Evolutionary conservation across 2,797 vertebrate genomes (phyloP), one percentile per base, ranked within the genome.

Genomic region (Synanceia verrucosa): DNA sequence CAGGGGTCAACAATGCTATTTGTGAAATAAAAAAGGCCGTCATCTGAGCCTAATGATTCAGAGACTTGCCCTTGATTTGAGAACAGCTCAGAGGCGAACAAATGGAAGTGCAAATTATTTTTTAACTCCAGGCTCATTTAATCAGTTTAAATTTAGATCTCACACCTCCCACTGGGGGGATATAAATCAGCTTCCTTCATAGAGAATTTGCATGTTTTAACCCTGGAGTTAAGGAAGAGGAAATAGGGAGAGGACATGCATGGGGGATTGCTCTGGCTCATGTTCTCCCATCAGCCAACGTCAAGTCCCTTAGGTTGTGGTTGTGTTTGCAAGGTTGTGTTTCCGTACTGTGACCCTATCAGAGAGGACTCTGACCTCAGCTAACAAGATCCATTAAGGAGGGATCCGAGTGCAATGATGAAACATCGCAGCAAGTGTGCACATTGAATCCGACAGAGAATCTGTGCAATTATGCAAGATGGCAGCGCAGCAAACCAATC

Each of bases 111-210:
- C 82, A 89, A 90, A 90, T 84, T 64, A 85, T 86, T 87, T 84
- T 84, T 73, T 86, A 83, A 89, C 91, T 90, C 76, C 31, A 76
- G 89, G 91, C 89, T 78, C 70, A 62, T 91, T 89, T 89, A 85
- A 92, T 93, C 82, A 88, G 88, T 90, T 92, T 82, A 86, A 86
- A 91, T 92, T 92, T 91, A 90, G 89, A 92, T 91, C 88, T 89
- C 80, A 81, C 53, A 59, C 83, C 86, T 90, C 87, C 86, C 86
- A 89, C 78, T 59, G 86, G 87, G 91, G 82, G n/a, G 29, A 88
- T 91, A 86, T 69, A 87, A 86, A 90, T 82, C 85, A 65, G 76
- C 64, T 81, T 76, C 71, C 69, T 86, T 78, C 77, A 85, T 75
- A 79, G 56, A 74, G 79, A 88, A 90, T 91, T 84, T 89, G 81